phyloP scores from a whole-genome alignment of 2,797 vertebrate genomes.

The Erethizon dorsatum region DNA sequence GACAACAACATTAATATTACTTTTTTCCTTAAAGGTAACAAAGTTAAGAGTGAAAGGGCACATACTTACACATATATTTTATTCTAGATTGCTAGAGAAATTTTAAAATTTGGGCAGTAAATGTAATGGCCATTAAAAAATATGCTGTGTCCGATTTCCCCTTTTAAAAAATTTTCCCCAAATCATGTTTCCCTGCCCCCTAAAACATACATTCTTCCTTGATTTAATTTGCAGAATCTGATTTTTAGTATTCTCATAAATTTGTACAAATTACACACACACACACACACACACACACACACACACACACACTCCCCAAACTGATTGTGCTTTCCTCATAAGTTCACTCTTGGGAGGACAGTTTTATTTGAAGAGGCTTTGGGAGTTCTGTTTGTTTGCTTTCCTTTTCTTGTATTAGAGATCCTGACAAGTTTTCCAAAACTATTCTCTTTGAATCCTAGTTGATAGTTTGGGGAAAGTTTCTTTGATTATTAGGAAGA shows the following conservation, averaged over 20 bases:
- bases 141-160: not conserved
- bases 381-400: not conserved
- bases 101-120: slow-evolving; percentile 43
- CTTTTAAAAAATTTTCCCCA: not conserved
- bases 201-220: not conserved
- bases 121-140: not conserved
- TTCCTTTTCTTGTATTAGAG: not conserved
- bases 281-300: not conserved
- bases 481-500: not conserved
- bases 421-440: slow-evolving; percentile 7
- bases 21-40: slow-evolving; percentile 47
- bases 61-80: not conserved
- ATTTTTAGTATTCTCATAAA: slow-evolving; percentile 37
- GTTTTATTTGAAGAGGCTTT: slow-evolving; percentile 5
- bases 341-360: not conserved
- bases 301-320: not conserved
- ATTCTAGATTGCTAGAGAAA: slow-evolving; percentile 43
- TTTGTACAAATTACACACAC: not conserved
- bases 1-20: not conserved
- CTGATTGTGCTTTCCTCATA: not conserved
- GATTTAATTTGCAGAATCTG: slow-evolving; percentile 26
- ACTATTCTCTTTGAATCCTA: not conserved
- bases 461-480: not conserved
- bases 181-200: not conserved
- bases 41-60: slow-evolving; percentile 11